These are phyloP conservation scores for Drosophila nigrodunni DNA, from an alignment of 1,140 invertebrate genomes.

Conservation along the genomic window DNA sequence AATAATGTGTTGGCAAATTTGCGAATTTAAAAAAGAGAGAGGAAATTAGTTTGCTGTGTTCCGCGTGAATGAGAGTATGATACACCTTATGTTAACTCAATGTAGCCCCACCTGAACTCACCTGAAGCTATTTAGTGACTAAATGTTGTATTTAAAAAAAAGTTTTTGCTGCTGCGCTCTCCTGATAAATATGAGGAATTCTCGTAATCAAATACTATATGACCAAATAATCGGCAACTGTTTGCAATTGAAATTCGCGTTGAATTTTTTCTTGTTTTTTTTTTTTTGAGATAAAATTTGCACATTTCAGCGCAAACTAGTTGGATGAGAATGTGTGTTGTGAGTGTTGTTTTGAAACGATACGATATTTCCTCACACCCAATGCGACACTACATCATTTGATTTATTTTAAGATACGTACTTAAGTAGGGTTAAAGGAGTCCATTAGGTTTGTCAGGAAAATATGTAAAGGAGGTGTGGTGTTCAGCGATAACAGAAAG, in stretches of 20 bases:
- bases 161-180: constrained; percentile 33
- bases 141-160: constrained; percentile 12
- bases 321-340: background rate
- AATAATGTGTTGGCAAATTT: background rate
- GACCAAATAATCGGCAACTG: constrained; percentile 71
- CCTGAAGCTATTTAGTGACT: constrained; percentile 4
- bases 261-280: constrained; percentile 21
- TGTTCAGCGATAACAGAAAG: too few relatives aligned
- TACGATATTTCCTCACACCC: background rate
- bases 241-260: constrained; percentile 72
- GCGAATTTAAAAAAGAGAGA: background rate
- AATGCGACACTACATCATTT: too few relatives aligned
- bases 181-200: constrained; percentile 56
- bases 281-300: constrained; percentile 46
- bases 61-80: background rate
- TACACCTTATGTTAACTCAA: background rate
- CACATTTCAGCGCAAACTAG: constrained; percentile 23
- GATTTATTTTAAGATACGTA: too few relatives aligned
- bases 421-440: too few relatives aligned
- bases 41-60: background rate
- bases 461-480: too few relatives aligned
- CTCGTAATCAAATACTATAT: constrained; percentile 65
- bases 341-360: background rate
- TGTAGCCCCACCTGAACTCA: background rate
- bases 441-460: too few relatives aligned